A percentile compares a stretch with the other conserved stretches of the same genome.
Conservation (phyloP, 35 echinoderm and acorn worm genomes). For the Nesometra sesokonis region DNA sequence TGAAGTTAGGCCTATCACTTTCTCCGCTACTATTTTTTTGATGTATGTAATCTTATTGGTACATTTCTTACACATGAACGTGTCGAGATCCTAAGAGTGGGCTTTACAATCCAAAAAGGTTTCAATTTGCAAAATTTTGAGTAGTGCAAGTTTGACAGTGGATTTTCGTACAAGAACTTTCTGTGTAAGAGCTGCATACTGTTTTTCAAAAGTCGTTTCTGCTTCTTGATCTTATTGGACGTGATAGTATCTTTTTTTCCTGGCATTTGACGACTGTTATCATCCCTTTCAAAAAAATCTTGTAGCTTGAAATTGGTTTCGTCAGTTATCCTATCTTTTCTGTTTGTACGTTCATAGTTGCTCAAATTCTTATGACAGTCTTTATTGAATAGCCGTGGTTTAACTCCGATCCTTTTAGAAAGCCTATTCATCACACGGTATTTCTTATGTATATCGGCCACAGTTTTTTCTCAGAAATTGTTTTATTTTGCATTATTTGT, state of each 20-base stretch:
- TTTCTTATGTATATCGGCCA: too few relatives aligned
- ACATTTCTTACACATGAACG: conserved; percentile 4
- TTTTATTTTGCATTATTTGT: too few relatives aligned
- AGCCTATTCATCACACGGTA: too few relatives aligned
- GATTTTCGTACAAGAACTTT: conserved; percentile 29
- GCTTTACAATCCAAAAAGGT: conserved; percentile 18
- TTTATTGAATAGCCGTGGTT: too few relatives aligned
- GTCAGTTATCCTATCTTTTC: too few relatives aligned
- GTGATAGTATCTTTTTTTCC: conserved; percentile 32
- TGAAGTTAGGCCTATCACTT: neutral
- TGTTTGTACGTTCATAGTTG: too few relatives aligned
- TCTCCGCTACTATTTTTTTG: neutral
- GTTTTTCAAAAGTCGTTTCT: conserved; percentile 28
- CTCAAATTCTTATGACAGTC: too few relatives aligned
- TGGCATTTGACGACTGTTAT: conserved; percentile 36
- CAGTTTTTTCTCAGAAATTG: too few relatives aligned
- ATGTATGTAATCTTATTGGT: neutral
- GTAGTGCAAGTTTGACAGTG: neutral
- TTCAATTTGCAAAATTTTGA: conserved; percentile 25
- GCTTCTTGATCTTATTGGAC: conserved; percentile 6
- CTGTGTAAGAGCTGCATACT: conserved; percentile 8
- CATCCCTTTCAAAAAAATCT: conserved; percentile 20
- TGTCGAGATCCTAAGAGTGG: neutral
- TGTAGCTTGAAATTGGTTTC: too few relatives aligned
- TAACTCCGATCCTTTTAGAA: too few relatives aligned